Percentiles rank a stretch among this genome's conserved stretches.
Evolutionary conservation across 2,113 vertebrate genomes (phyloP).

Genomic region (Morone chrysops): DNA sequence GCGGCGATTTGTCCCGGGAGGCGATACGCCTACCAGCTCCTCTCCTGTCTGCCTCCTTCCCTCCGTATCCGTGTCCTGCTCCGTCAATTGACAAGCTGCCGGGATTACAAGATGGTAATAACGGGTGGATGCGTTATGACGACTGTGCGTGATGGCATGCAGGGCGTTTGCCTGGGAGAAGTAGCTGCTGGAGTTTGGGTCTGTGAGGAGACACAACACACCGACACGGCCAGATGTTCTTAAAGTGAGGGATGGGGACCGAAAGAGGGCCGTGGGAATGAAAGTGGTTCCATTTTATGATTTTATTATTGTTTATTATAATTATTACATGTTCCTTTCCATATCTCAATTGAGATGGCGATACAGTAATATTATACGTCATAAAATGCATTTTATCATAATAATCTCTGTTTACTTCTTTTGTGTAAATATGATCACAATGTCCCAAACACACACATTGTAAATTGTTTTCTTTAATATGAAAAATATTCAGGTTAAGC

Average conservation of each 20-base stretch:
- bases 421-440: no score
- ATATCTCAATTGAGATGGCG: no score
- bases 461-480: no score
- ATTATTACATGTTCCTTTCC: no score
- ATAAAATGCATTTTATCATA: no score
- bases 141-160: slow-evolving; percentile 52
- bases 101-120: slow-evolving; percentile 58
- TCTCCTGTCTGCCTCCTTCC: slow-evolving; percentile 42
- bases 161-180: slow-evolving; percentile 56
- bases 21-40: slow-evolving; percentile 61
- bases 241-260: slow-evolving; percentile 39
- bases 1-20: slow-evolving; percentile 70
- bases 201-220: slow-evolving; percentile 20
- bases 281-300: background rate
- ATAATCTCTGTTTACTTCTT: no score
- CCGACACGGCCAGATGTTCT: slow-evolving; percentile 27
- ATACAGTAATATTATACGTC: no score
- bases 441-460: no score
- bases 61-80: slow-evolving; percentile 48
- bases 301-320: no score
- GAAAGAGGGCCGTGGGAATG: background rate
- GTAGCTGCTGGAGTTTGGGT: slow-evolving; percentile 35
- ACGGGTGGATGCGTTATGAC: slow-evolving; percentile 59
- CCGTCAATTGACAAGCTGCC: slow-evolving; percentile 40
- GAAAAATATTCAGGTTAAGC: no score